Evolutionary conservation across 2,888 invertebrate species (phyloP).

Genomic region (Dioctria linearis): DNA sequence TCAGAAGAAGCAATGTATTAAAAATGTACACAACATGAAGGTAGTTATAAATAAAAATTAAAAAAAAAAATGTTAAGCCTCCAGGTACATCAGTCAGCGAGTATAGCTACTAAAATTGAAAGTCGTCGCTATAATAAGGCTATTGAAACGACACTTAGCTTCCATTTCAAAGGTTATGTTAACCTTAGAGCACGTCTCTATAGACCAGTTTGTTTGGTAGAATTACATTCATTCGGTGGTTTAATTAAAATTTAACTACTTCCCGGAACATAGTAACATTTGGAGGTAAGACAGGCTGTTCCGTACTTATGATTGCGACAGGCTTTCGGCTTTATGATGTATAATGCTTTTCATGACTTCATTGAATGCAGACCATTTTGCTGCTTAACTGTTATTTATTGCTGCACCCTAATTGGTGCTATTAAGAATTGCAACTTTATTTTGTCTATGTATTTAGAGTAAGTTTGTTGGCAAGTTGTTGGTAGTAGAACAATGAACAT

Average conservation of each 20-base stretch:
- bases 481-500: too few relatives aligned
- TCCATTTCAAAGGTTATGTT: too few relatives aligned
- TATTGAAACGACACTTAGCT: too few relatives aligned
- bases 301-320: background rate
- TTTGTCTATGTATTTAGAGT: constrained; percentile 32
- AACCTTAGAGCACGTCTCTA: too few relatives aligned
- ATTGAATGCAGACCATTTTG: constrained; percentile 23
- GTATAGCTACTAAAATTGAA: too few relatives aligned
- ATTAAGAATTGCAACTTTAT: constrained; percentile 33
- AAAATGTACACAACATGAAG: background rate
- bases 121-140: too few relatives aligned
- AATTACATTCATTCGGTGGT: too few relatives aligned
- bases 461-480: too few relatives aligned
- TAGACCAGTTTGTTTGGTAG: too few relatives aligned
- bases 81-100: too few relatives aligned
- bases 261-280: background rate
- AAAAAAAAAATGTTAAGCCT: too few relatives aligned
- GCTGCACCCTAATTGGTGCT: constrained; percentile 32
- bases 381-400: constrained; percentile 37
- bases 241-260: constrained; percentile 23
- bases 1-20: background rate
- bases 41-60: background rate
- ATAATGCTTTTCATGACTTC: background rate
- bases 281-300: constrained; percentile 1
- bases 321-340: background rate